These are phyloP conservation scores for Dryas iulia DNA, from an alignment of 1,140 invertebrate species.

Conservation along the genomic window DNA sequence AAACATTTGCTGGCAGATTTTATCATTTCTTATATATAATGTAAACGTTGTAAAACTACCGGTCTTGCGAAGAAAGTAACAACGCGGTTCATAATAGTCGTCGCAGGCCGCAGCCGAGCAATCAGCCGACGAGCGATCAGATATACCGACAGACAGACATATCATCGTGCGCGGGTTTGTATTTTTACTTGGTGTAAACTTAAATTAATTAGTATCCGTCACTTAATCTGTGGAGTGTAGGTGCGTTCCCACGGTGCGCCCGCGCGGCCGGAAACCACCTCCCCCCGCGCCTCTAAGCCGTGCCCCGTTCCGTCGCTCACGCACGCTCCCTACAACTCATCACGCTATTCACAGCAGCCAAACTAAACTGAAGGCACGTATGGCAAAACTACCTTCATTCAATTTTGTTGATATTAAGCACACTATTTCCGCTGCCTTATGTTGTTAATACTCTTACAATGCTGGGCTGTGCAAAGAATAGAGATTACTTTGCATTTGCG, in stretches of 20 bases:
- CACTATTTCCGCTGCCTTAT: constrained; percentile 38
- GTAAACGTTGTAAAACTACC: constrained; percentile 7
- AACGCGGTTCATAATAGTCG: constrained; percentile 3
- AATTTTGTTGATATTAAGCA: constrained; percentile 38
- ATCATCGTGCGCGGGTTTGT: constrained; percentile 10
- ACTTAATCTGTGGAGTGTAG: constrained; percentile 66
- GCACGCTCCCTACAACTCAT: constrained; percentile 52
- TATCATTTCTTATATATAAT: neutral
- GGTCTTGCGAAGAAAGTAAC: constrained; percentile 18
- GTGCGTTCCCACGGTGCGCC: constrained; percentile 73
- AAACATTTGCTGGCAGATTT: neutral
- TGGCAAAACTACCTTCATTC: constrained; percentile 47
- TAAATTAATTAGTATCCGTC: constrained; percentile 75
- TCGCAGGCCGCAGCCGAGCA: neutral
- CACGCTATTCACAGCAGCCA: constrained; percentile 33
- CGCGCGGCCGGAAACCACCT: constrained; percentile 61
- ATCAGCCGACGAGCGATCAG: constrained; percentile 8
- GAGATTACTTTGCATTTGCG: constrained; percentile 22
- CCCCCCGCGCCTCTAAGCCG: constrained; percentile 48
- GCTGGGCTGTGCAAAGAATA: constrained; percentile 41
- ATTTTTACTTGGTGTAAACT: constrained; percentile 41
- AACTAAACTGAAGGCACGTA: constrained; percentile 55
- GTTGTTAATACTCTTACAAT: constrained; percentile 17
- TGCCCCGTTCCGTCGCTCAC: constrained; percentile 54
- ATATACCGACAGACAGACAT: constrained; percentile 1